Evolutionary conservation across 2,113 vertebrate genomes (phyloP).

Genomic region (Psophia crepitans): DNA sequence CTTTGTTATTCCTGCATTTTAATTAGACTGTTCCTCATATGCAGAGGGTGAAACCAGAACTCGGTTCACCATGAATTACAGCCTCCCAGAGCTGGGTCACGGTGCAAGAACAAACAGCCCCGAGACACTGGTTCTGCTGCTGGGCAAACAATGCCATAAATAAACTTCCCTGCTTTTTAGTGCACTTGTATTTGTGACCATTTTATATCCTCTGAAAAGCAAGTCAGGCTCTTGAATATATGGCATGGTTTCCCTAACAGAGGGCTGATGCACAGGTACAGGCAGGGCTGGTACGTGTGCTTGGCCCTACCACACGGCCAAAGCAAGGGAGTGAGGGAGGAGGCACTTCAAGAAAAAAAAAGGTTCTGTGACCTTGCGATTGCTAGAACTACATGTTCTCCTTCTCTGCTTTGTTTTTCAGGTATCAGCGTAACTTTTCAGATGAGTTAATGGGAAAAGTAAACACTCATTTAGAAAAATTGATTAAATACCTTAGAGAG

Average conservation of each 20-base stretch:
- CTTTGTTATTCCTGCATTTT: neutral
- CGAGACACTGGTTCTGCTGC: neutral
- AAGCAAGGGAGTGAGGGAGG: neutral
- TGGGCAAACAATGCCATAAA: neutral
- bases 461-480: neutral
- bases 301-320: neutral
- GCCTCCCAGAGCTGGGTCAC: neutral
- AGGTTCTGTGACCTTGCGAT: neutral
- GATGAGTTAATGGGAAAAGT: neutral
- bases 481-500: neutral
- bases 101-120: neutral
- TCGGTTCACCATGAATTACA: neutral
- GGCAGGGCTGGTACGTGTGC: neutral
- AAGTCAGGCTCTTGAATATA: neutral
- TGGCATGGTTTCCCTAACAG: neutral
- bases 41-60: neutral
- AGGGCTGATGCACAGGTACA: neutral
- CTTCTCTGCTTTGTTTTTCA: neutral
- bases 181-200: neutral
- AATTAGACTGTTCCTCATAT: neutral
- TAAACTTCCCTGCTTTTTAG: neutral
- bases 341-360: neutral
- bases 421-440: neutral
- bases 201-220: neutral
- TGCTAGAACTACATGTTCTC: neutral